Percentiles rank a stretch among this genome's conserved stretches.
phyloP scores from a whole-genome alignment of 2,113 vertebrate genomes.

The Procavia capensis region DNA sequence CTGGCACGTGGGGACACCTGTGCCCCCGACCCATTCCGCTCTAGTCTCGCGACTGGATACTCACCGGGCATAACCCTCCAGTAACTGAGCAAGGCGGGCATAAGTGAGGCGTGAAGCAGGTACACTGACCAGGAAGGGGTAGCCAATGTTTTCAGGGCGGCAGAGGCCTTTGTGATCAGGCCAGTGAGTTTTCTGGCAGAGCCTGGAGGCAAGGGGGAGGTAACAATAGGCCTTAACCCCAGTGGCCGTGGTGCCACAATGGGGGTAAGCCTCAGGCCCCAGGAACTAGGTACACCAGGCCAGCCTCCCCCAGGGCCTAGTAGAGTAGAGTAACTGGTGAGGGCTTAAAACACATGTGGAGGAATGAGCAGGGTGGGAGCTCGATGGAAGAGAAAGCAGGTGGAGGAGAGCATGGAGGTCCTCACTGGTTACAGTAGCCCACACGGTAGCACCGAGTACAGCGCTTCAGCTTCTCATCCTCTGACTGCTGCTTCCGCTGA shows the following conservation, averaged over 20 bases:
- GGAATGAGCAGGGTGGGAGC: neutral
- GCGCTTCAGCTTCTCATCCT: conserved; percentile 96
- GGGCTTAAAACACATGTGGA: neutral
- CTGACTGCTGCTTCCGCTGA: conserved; percentile 94
- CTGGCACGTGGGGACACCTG: neutral
- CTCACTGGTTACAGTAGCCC: conserved; percentile 99
- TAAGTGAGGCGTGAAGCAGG: conserved; percentile 96
- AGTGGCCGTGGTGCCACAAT: neutral
- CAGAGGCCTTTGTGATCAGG: conserved; percentile 94
- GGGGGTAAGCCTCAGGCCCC: neutral
- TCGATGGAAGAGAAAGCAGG: too few species aligned
- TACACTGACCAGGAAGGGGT: conserved; percentile 96
- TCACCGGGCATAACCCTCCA: conserved; percentile 97
- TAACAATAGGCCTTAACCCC: neutral
- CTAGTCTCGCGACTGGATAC: neutral
- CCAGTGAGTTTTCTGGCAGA: conserved; percentile 97
- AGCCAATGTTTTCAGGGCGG: conserved; percentile 95
- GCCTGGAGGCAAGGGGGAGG: conserved; percentile 80
- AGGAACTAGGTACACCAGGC: neutral
- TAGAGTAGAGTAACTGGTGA: neutral
- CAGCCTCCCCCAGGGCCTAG: neutral
- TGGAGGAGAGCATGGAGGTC: neutral
- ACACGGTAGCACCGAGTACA: conserved; percentile 98
- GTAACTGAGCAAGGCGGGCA: conserved; percentile 92
- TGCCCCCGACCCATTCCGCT: neutral